Base-by-base conservation (phyloP, 1,140 invertebrate species). In the Notospermus geniculatus region DNA sequence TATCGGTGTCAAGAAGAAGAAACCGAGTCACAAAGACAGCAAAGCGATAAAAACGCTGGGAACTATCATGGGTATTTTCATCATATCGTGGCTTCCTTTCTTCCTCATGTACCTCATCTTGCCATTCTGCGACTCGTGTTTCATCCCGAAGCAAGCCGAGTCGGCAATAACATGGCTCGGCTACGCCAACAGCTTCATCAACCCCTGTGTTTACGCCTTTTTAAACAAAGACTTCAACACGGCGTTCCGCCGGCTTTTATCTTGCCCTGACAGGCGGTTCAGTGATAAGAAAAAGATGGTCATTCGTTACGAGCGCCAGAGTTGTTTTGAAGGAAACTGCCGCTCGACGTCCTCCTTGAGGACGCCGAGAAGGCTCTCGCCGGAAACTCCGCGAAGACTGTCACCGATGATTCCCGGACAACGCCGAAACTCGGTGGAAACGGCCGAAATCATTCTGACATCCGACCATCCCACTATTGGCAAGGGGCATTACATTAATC, bases 181-280 rank as follows among this genome's bases (percentile, higher is more conserved):
- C 30, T 97, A 97, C 82, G 92, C 93, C 76, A 97, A 97, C 80
- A 95, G 93, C 4, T 92, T 92, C 15, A 84, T 96, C 50, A 97
- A 97, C 82, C 94, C 93, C 2, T 83, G 95, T 36, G 96, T 96
- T 71, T 97, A 97, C 83, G 93, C 93, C 59, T 97, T 97, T 82
- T 97, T 97, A 85, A 97, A 98, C 81, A 86, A 92, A 62, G 95
- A 98, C 81, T 98, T 98, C 83, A 86, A 94, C 79, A 91, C 95
- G 81, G 94, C 94, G 2, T 97, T 97, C 84, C 92, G 91, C 80
- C 93, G 94, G 77, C 43, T 69, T 7, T n/a, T 50, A 5, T 50
- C 46, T 9, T 50, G 46, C n/a, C 19, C 46, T 4, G 15, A 36
- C 15, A 4, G 32, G 32, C 4, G 32, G 5, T 36, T 7, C 15